Base-by-base conservation (phyloP, 2,113 vertebrate genomes). In the Scomber japonicus region DNA sequence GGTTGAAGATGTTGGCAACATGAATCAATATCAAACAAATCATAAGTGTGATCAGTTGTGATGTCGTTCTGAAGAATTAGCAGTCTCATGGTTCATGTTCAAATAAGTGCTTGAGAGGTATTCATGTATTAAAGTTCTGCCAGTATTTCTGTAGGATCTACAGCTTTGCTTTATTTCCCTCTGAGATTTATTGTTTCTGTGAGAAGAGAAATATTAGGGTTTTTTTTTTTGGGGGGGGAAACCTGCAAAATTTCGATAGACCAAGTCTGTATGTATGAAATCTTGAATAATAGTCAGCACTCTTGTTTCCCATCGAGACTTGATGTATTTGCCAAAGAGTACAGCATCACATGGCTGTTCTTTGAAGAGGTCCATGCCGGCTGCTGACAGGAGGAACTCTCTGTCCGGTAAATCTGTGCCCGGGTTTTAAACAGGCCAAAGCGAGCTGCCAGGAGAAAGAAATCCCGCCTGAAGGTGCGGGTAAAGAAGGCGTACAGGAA, bases 401-500 rank as follows among this genome's bases (percentile, higher is more conserved):
- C 98, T 7, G 97, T 97, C 80, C 95, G 96, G 75, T 99, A 98
- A 80, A 97, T 96, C 59, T 97, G 98, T 5, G 97, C 98, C 54
- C 94, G 94, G 17, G 91, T 94, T 94, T 97, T 94, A 15, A 96
- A 99, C 80, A 96, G 96, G 46, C 98, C 98, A 14, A 97, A 97
- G 60, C 95, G 97, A 82, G 97, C 97, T 19, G 97, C 73, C 16
- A 99, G 91, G 85, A 97, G 93, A 80, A 98, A 98, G 84, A 99
- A 98, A 90, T 99, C 98, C 76, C 95, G 94, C 56, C 97, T 96
- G 88, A 99, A 99, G n/a, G 94, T 96, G 87, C 96, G 97, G 0
- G 98, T 99, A 89, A 97, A 99, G 92, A 99, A 97, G 75, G 97
- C 97, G 0, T 99, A 99, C 24, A 99, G 95, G 86, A 99, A 99